phyloP scores from a whole-genome alignment of 2,797 vertebrate genomes.

The Melanotaenia nigrans region DNA sequence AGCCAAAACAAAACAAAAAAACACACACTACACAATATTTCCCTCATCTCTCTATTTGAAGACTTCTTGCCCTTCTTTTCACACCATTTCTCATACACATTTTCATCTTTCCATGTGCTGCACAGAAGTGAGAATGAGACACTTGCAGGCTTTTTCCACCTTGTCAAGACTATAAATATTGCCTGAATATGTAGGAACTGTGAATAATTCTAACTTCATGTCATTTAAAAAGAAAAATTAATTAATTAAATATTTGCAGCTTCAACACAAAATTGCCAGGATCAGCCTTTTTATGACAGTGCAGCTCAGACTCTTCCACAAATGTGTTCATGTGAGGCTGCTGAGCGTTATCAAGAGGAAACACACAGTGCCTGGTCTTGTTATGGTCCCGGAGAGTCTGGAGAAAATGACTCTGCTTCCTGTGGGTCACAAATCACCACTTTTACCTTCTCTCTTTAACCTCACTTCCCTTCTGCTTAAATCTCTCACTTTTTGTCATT shows the following conservation, averaged over 20 bases:
- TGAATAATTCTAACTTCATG: not conserved
- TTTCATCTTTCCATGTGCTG: constrained; percentile 13
- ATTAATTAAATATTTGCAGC: constrained; percentile 6
- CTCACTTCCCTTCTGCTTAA: constrained; percentile 45
- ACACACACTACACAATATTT: not conserved
- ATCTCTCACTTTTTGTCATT: constrained; percentile 34
- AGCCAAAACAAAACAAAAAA: constrained; percentile 1
- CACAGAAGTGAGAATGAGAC: constrained; percentile 22
- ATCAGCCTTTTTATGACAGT: not conserved
- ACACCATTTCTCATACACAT: not conserved
- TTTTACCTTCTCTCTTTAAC: constrained; percentile 48
- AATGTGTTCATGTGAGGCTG: constrained; percentile 29
- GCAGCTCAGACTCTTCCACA: not conserved
- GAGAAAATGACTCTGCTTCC: constrained; percentile 61
- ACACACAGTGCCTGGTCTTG: constrained; percentile 48
- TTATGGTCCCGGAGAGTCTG: constrained; percentile 31
- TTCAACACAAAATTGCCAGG: not conserved
- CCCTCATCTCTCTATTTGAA: not conserved
- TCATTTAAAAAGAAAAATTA: no score
- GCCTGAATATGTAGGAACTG: not conserved
- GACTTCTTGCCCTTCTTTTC: constrained; percentile 12
- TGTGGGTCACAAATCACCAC: constrained; percentile 66
- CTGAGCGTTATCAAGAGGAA: constrained; percentile 70
- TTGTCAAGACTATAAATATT: not conserved
- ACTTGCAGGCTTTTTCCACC: constrained; percentile 7